Evolutionary conservation across 2,797 vertebrate genomes (phyloP), one percentile per base, ranked within the genome.

Genomic region (Macroramphosus scolopax): DNA sequence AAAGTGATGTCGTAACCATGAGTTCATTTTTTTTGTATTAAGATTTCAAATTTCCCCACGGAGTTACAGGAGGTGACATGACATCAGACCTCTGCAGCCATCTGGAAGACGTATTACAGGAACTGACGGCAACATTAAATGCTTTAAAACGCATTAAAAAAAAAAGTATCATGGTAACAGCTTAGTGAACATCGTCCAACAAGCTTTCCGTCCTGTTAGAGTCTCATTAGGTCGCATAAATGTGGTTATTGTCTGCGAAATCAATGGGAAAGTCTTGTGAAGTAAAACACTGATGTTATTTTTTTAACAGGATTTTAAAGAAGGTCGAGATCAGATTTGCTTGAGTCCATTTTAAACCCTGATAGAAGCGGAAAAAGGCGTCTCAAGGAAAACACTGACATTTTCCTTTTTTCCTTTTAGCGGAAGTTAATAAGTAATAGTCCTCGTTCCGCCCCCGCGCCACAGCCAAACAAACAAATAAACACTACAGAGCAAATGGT

Each of bases 401-500:
- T 8, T 29, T 29, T 29, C 4, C 26, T 29, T 29, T 8, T 8
- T 4, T 9, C 2, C 25, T 26, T 26, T 5, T 12, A 8, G 29
- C 29, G 6, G 12, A 48, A 36, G 22, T 26, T 33, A 7, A 36
- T 30, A 41, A 24, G 22, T 13, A 42, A 33, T 45, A 29, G n/a
- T 15, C 11, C 22, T 51, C 34, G 41, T 50, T 39, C 45, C 25
- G 28, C 30, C 55, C 42, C 41, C 8, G 8, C 14, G 31, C 42
- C 58, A 14, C 1, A 10, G 64, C 32, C 55, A 89, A 88, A 80
- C 50, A 60, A 88, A 81, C 24, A 89, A 78, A 75, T 45, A 67
- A 77, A 14, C 76, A 87, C 81, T 40, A 24, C 45, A 22, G 13
- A 56, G 63, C 80, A 83, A 82, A 86, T 84, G 82, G 80, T 80